These are phyloP conservation scores for Brachyhypopomus occidentalis DNA, from an alignment of 2,113 vertebrate species.

Conservation along the genomic window DNA sequence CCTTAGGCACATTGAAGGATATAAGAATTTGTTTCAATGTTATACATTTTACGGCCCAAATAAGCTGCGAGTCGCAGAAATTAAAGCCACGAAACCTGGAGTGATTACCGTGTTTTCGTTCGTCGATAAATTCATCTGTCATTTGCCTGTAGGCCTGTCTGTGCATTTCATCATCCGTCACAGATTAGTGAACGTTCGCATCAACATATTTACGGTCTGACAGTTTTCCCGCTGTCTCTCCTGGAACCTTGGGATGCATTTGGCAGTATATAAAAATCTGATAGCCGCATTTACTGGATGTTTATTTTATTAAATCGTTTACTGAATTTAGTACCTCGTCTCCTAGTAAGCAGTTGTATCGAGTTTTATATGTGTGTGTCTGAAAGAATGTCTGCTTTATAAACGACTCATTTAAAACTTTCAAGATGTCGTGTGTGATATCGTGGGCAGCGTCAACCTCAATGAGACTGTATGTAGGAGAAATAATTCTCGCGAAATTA, in stretches of 20 bases:
- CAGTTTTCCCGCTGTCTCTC: not conserved
- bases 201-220: not conserved
- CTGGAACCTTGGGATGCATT: not conserved
- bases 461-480: slow-evolving; percentile 7
- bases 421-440: slow-evolving; percentile 6
- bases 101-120: not conserved
- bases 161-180: not conserved
- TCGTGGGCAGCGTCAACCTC: no score
- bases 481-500: slow-evolving; percentile 1
- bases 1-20: slow-evolving; percentile 49
- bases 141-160: not conserved
- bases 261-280: not conserved
- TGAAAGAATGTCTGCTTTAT: not conserved
- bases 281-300: not conserved
- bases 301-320: slow-evolving; percentile 1
- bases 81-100: not conserved
- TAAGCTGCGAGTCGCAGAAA: not conserved
- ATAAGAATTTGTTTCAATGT: slow-evolving; percentile 17
- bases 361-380: not conserved
- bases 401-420: slow-evolving; percentile 4
- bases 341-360: not conserved
- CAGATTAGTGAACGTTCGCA: not conserved
- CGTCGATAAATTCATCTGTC: not conserved
- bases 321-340: not conserved
- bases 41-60: slow-evolving; percentile 12